A percentile compares a stretch with the other conserved stretches of the same genome.
phyloP scores from a whole-genome alignment of 2,113 vertebrate genomes.

The Rhinolophus sinicus region DNA sequence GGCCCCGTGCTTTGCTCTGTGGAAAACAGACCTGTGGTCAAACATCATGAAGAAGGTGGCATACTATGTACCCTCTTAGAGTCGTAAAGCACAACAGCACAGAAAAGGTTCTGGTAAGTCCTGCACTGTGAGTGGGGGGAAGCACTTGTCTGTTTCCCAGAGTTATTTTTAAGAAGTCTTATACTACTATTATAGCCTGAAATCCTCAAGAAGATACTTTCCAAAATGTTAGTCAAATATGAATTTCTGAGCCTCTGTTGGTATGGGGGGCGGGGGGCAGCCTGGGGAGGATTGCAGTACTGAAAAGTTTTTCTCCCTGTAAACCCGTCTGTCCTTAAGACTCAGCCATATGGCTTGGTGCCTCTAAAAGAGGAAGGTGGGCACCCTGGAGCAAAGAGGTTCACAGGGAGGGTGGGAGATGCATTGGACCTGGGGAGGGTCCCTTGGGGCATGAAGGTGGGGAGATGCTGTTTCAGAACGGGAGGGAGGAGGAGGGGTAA shows the following conservation, averaged over 20 bases:
- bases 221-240: background rate
- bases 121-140: background rate
- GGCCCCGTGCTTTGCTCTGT: background rate
- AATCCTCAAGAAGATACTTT: background rate
- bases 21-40: background rate
- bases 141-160: background rate
- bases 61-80: fast-evolving
- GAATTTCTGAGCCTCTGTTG: background rate
- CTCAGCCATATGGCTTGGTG: no score
- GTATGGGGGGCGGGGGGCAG: fast-evolving
- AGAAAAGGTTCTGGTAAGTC: background rate
- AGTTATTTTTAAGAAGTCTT: background rate
- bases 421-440: background rate
- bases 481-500: no score
- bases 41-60: background rate
- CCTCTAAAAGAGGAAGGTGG: background rate
- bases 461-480: no score
- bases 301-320: background rate
- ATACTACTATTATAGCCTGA: background rate
- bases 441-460: background rate
- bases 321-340: background rate
- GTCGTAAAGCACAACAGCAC: background rate
- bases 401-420: background rate
- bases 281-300: background rate
- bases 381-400: background rate